These are phyloP conservation scores for Cyclophora punctaria DNA, from an alignment of 2,888 invertebrate species.

Conservation along the genomic window DNA sequence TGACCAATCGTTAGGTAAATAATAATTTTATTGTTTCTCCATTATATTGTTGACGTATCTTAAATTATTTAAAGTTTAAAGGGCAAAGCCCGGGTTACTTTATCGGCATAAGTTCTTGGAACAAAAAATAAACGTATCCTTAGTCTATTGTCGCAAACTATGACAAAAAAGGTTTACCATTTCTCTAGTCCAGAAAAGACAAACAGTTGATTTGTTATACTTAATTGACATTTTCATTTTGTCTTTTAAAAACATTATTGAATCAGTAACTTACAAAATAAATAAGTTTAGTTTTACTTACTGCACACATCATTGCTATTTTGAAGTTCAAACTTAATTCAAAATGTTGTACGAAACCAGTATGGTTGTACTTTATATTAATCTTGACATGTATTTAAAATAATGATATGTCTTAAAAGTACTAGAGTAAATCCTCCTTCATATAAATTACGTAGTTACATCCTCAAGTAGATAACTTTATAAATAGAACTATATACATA, in stretches of 20 bases:
- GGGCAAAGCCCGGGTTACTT: slow-evolving; percentile 37
- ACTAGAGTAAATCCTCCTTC: background rate
- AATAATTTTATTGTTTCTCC: slow-evolving; percentile 1
- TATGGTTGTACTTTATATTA: too few species aligned
- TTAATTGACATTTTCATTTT: slow-evolving; percentile 19
- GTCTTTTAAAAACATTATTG: slow-evolving; percentile 26
- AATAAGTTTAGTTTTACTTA: too few species aligned
- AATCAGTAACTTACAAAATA: slow-evolving; percentile 16
- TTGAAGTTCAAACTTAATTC: too few species aligned
- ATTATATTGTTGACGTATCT: slow-evolving; percentile 1
- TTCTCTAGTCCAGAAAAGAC: slow-evolving; percentile 64
- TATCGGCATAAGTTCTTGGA: slow-evolving; percentile 50
- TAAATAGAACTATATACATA: slow-evolving; percentile 23
- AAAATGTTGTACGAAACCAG: too few species aligned
- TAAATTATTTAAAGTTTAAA: slow-evolving; percentile 10
- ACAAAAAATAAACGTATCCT: slow-evolving; percentile 26
- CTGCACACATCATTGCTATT: too few species aligned
- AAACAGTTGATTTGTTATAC: slow-evolving; percentile 34
- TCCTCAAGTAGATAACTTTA: background rate
- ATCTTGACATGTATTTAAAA: slow-evolving; percentile 1
- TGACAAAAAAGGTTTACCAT: slow-evolving; percentile 47
- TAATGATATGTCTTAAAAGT: slow-evolving; percentile 10
- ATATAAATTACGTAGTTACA: background rate
- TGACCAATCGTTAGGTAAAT: slow-evolving; percentile 17
- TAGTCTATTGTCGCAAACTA: too few species aligned